These are phyloP conservation scores for Coryphaenoides rupestris DNA, from an alignment of 2,113 vertebrate genomes.

Conservation along the genomic window DNA sequence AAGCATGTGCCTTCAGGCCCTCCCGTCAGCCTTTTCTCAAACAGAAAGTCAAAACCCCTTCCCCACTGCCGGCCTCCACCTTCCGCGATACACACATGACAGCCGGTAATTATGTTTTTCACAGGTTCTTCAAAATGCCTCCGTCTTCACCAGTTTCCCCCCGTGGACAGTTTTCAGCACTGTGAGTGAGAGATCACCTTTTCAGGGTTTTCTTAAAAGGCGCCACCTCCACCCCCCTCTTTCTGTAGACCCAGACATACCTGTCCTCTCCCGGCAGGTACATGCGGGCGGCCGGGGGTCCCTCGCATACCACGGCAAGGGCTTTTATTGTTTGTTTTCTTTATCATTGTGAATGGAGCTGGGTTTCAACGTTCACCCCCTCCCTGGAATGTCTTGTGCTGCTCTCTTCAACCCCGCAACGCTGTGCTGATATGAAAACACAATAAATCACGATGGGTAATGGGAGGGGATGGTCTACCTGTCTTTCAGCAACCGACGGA, in stretches of 20 bases:
- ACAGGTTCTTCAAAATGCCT: background rate
- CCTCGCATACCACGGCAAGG: too few relatives aligned
- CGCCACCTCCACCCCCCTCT: background rate
- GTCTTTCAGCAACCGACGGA: too few relatives aligned
- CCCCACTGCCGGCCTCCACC: background rate
- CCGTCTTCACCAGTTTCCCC: background rate
- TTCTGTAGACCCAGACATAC: too few relatives aligned
- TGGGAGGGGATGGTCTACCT: too few relatives aligned
- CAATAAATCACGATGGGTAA: too few relatives aligned
- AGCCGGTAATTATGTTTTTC: background rate
- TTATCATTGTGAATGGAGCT: background rate
- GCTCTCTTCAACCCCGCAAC: too few relatives aligned
- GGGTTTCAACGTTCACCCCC: background rate
- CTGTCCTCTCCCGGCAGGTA: background rate
- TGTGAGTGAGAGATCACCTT: background rate
- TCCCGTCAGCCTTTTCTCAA: background rate
- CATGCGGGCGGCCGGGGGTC: background rate
- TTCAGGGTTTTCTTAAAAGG: background rate
- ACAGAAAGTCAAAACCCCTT: background rate
- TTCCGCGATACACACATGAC: background rate
- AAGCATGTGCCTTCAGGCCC: background rate
- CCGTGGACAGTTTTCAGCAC: background rate
- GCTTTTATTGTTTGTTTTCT: background rate
- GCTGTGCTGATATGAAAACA: too few relatives aligned
- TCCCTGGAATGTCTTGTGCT: background rate